Evolutionary conservation across 2,888 invertebrate genomes (phyloP), one percentile per base, ranked within the genome.

Genomic region (Ashinkailepas kermadecensis): DNA sequence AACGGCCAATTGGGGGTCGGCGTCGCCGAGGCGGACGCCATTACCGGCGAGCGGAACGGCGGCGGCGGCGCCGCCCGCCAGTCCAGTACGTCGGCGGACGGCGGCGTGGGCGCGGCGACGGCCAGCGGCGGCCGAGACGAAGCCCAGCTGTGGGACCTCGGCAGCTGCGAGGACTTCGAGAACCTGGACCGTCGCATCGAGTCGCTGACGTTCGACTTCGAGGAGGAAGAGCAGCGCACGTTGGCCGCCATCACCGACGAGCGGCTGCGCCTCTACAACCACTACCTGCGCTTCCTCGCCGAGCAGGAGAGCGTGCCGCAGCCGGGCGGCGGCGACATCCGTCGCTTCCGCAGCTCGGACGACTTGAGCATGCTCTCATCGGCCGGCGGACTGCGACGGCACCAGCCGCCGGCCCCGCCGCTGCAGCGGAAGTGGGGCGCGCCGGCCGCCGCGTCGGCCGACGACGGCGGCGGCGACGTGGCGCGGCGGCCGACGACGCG

Each of bases 121-220:
- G 23, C 9, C 13, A 10, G 65, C 8, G 10, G 2, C 23, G 65
- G 23, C 65, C 13, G 67, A 25, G n/a, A 13, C 54, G 7, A 23
- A 15, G 8, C 54, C 74, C 7, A 74, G 59, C 59, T 54, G 54
- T 74, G 74, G 74, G 74, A 74, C 54, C 86, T 89, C 64, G 89
- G 89, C 59, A 89, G 91, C 78, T 90, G 90, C 80, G 90, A 90
- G 12, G 94, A 94, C 88, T 94, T 94, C 78, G 94, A 94, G 87
- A 92, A 93, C 81, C 94, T 93, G 85, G 94, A 74, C 81, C 57
- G 81, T 93, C 84, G 94, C n/a, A 78, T 78, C 23, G 78, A 78
- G 78, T 58, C 57, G 21, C 58, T 78, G 57, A 78, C 78, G 58
- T 78, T 78, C 78, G 78, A 78, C 78, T 78, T 78, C 15, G 78